Base-by-base conservation (phyloP, 2,113 vertebrate genomes). In the Pygoscelis adeliae region DNA sequence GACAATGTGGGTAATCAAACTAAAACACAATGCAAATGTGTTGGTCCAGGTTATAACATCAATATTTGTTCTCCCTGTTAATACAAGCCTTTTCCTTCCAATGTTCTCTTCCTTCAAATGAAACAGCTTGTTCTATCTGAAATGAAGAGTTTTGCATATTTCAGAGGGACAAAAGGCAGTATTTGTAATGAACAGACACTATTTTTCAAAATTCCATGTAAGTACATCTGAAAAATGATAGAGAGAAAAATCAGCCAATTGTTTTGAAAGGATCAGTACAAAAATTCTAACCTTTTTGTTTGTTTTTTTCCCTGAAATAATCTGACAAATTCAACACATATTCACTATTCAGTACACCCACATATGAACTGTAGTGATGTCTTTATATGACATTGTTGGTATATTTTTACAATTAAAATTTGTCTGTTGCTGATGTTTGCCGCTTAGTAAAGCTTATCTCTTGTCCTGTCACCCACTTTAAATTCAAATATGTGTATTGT, bases 381-480 rank as follows among this genome's bases (percentile, higher is more conserved):
- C 56, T 91, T 84, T 87, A 44, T 36, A 74, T 77, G 74, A 91
- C 52, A 89, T 46, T 78, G 65, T 63, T 87, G 49, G 15, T 86
- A 69, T 42, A 65, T 63, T 94, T 96, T 93, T 89, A 66, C 70
- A 93, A 85, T 89, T 87, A 89, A 96, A 93, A 82, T 67, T 78
- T 78, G 32, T 70, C 13, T 53, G 14, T 47, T 84, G 26, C 52
- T 92, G 65, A 71, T 52, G 17, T 91, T 92, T 79, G 62, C 56
- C 2, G 8, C 13, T 15, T 50, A 81, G 30, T 58, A 66, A 93
- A 74, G 63, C 61, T 76, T 82, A 56, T 72, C 69, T 78, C 23
- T 90, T 72, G n/a, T 83, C n/a, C 71, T 62, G 15, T 74, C 2
- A 6, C 32, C 5, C 50, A 71, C 50, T 83, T 88, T 69, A 83